Conservation (phyloP, 2,797 vertebrate genomes). For the Acipenser oxyrinchus region DNA sequence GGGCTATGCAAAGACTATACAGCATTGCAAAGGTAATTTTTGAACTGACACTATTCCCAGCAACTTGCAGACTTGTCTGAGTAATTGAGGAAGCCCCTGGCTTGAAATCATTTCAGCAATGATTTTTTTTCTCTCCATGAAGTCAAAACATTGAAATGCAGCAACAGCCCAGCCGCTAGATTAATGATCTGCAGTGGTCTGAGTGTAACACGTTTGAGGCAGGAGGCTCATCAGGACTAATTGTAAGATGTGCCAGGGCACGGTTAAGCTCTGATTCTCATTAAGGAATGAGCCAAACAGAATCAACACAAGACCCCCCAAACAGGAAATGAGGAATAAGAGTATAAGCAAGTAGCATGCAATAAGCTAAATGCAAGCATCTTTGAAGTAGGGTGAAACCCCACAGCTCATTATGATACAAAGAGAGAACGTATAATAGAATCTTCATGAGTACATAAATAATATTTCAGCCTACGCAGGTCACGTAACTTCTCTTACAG, state of each 20-base stretch:
- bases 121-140: not conserved
- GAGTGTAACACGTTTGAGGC: not conserved
- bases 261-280: conserved; percentile 5
- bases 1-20: not conserved
- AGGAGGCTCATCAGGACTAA: not conserved
- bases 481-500: conserved; percentile 54
- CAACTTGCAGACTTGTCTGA: not conserved
- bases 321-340: conserved; percentile 19
- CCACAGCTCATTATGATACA: conserved; percentile 51
- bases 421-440: conserved; percentile 55
- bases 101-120: not conserved
- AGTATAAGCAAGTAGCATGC: not conserved
- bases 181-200: not conserved
- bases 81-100: not conserved
- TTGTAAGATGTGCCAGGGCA: not conserved
- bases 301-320: conserved; percentile 1
- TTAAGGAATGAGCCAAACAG: not conserved
- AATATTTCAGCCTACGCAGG: conserved; percentile 45
- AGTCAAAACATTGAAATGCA: not conserved
- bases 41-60: not conserved
- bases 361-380: conserved; percentile 27
- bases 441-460: conserved; percentile 30
- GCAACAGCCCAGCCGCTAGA: not conserved
- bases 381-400: conserved; percentile 35
- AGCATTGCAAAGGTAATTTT: not conserved